A percentile compares a stretch with the other conserved stretches of the same genome.
phyloP scores from a whole-genome alignment of 2,113 vertebrate species.

The human region GRCh38 chr11:7618001-7618500 shows the following conservation, averaged over 20 bases:
- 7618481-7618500: neutral
- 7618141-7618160: neutral
- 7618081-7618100: neutral
- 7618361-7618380: neutral
- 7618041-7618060: neutral
- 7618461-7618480: neutral
- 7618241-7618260: neutral
- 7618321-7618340: neutral
- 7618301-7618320: neutral
- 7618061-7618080: neutral
- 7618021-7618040: neutral
- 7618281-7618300: neutral
- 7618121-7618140: neutral
- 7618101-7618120: neutral
- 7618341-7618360: neutral
- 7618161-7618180: neutral
- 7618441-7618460: neutral
- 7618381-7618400: neutral
- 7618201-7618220: neutral
- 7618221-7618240: neutral
- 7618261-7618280: neutral
- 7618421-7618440: neutral
- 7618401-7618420: neutral
- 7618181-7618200: neutral
- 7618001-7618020: neutral